These are phyloP conservation scores for Macrosiphum euphorbiae DNA, from an alignment of 2,888 invertebrate species.

Conservation along the genomic window DNA sequence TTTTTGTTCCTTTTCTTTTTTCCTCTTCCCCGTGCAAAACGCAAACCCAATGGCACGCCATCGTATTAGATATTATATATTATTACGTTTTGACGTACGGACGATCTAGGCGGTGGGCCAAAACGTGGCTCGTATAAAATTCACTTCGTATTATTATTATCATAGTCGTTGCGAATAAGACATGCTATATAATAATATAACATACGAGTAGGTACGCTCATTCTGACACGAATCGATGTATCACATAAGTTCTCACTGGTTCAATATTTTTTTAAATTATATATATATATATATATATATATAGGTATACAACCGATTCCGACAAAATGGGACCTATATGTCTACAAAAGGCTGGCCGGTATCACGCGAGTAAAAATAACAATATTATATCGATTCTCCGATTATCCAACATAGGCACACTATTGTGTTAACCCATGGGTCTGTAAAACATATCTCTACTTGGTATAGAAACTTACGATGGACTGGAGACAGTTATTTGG, in stretches of 20 bases:
- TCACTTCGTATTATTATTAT: not conserved
- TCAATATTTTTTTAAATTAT: not conserved
- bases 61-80: slow-evolving; percentile 9
- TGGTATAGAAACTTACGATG: not conserved
- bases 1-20: not conserved
- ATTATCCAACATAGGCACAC: not conserved
- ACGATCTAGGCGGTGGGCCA: not conserved
- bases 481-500: not conserved
- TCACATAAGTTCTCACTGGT: not conserved
- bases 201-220: not conserved
- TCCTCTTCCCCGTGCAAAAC: not conserved
- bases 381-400: not conserved
- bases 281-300: not conserved
- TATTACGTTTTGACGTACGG: not conserved
- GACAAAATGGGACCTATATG: not conserved
- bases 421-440: not conserved
- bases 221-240: not conserved
- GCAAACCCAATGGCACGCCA: not conserved
- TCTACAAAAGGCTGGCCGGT: not conserved
- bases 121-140: not conserved
- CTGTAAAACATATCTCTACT: not conserved
- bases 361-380: not conserved
- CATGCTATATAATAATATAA: not conserved
- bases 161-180: not conserved
- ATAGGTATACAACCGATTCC: not conserved